Conservation (phyloP, 2,113 vertebrate species). For the Macquaria ambigua region DNA sequence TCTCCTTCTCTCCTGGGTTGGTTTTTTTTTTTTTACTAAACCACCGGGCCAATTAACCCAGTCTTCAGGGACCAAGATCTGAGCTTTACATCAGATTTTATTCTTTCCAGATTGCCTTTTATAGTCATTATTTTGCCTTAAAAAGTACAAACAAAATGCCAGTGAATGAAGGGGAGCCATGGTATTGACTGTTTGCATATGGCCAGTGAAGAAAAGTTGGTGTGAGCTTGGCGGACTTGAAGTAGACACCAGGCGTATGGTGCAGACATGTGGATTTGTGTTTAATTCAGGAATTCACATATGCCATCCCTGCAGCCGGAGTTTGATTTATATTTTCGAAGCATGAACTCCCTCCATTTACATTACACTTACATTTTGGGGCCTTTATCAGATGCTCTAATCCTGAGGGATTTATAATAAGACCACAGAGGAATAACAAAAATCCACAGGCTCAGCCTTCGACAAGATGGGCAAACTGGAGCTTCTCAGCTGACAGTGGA, state of each 20-base stretch:
- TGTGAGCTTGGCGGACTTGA: constrained; percentile 59
- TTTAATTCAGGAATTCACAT: constrained; percentile 70
- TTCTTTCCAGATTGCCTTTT: constrained; percentile 86
- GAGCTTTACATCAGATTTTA: constrained; percentile 86
- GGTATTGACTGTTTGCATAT: constrained; percentile 83
- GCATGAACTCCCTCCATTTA: constrained; percentile 60
- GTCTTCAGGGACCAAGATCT: constrained; percentile 82
- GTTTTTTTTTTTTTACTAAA: constrained; percentile 76
- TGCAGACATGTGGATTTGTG: constrained; percentile 69
- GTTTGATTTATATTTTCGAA: constrained; percentile 63
- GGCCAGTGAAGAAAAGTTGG: constrained; percentile 63
- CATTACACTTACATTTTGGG: constrained; percentile 52
- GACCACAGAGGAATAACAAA: constrained; percentile 67
- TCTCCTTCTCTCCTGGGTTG: constrained; percentile 78
- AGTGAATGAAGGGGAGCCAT: constrained; percentile 78
- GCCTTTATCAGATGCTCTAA: constrained; percentile 59
- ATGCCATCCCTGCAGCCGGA: constrained; percentile 48
- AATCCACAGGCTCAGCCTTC: constrained; percentile 57
- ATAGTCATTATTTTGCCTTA: constrained; percentile 85
- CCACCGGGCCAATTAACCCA: constrained; percentile 83
- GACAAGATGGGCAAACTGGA: constrained; percentile 49
- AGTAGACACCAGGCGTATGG: constrained; percentile 59
- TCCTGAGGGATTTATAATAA: constrained; percentile 58
- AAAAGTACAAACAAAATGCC: constrained; percentile 85
- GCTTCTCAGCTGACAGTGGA: constrained; percentile 48